Evolutionary conservation across 2,888 invertebrate genomes (phyloP).

Genomic region (Petrophora chlorosata): DNA sequence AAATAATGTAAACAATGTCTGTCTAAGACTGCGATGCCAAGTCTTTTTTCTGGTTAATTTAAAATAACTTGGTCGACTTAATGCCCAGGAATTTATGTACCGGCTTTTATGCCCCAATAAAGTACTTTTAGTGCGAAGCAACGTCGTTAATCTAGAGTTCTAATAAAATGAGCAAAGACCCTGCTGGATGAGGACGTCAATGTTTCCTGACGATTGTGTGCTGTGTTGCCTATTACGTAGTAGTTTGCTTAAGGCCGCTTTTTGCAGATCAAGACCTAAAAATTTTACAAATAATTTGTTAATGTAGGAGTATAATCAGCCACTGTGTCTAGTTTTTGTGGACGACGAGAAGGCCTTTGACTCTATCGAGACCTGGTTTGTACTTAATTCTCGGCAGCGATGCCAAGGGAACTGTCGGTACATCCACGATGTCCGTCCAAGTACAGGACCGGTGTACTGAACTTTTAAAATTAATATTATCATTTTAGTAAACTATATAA

Average conservation of each 20-base stretch:
- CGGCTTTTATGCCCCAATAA: slow-evolving; percentile 73
- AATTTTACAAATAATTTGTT: too few relatives aligned
- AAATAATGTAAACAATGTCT: slow-evolving; percentile 14
- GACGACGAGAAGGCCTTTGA: too few relatives aligned
- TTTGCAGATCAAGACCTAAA: too few relatives aligned
- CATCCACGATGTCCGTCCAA: too few relatives aligned
- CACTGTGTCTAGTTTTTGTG: too few relatives aligned
- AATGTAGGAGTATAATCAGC: too few relatives aligned
- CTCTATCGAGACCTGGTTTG: too few relatives aligned
- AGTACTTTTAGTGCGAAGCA: slow-evolving; percentile 69
- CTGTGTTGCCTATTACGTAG: slow-evolving; percentile 17
- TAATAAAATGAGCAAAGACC: slow-evolving; percentile 60
- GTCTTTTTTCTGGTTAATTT: slow-evolving; percentile 75
- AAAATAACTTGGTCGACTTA: slow-evolving; percentile 66
- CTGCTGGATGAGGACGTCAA: slow-evolving; percentile 41
- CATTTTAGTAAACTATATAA: too few relatives aligned
- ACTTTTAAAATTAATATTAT: too few relatives aligned
- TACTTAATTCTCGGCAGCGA: too few relatives aligned
- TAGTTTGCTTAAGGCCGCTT: slow-evolving; percentile 8
- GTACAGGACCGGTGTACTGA: too few relatives aligned
- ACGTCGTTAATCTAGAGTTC: slow-evolving; percentile 70
- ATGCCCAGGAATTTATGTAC: slow-evolving; percentile 68
- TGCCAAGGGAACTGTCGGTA: too few relatives aligned
- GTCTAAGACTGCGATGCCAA: slow-evolving; percentile 35
- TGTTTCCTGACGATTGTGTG: slow-evolving; percentile 27